Conservation (phyloP, 2,797 vertebrate genomes). For the Sciaenops ocellatus region DNA sequence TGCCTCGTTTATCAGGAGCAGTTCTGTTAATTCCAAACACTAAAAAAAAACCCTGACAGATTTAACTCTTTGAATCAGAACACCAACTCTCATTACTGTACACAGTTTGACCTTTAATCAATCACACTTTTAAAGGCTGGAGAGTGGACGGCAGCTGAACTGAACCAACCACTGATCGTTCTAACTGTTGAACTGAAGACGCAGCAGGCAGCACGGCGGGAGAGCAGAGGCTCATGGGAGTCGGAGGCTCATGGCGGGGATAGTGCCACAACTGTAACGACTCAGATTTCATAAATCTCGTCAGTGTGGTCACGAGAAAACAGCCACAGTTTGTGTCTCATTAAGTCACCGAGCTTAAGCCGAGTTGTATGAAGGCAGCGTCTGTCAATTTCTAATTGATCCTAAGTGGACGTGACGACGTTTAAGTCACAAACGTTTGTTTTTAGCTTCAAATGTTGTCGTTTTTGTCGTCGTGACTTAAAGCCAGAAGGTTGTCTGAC, state of each 20-base stretch:
- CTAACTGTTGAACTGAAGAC: constrained; percentile 60
- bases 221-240: constrained; percentile 45
- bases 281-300: too few relatives aligned
- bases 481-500: too few relatives aligned
- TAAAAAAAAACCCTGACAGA: constrained; percentile 10
- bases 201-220: constrained; percentile 24
- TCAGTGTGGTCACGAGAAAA: background rate
- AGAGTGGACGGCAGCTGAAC: constrained; percentile 53
- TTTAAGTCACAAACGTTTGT: too few relatives aligned
- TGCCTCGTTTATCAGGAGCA: background rate
- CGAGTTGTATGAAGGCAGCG: too few relatives aligned
- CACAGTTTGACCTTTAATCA: too few relatives aligned
- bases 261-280: background rate
- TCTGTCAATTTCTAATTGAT: too few relatives aligned
- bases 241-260: background rate
- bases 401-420: too few relatives aligned
- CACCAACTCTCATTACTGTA: background rate
- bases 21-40: constrained; percentile 39
- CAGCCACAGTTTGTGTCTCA: constrained; percentile 1
- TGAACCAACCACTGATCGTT: constrained; percentile 81
- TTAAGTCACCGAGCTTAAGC: background rate
- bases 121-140: constrained; percentile 3
- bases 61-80: background rate
- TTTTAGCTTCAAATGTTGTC: background rate
- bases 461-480: too few relatives aligned